Base-by-base conservation (phyloP, 2,888 invertebrate genomes). In the Acanthosepion esculentum region DNA sequence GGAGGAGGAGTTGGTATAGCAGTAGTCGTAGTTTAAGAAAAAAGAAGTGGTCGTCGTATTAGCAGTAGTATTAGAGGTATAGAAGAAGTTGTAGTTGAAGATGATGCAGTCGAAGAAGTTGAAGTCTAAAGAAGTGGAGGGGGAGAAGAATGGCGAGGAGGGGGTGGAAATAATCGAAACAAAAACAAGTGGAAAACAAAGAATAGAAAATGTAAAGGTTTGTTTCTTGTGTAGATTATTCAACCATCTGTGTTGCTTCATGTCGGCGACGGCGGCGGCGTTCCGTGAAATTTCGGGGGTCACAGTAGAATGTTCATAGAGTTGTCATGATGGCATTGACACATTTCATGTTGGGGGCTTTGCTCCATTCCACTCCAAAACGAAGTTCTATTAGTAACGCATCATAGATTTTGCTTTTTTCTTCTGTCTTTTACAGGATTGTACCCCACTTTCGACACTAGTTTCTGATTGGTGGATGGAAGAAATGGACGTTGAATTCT, bases 261-360 rank as follows among this genome's bases (percentile, higher is more conserved):
- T n/a, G 33, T 0, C 5, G 33, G 0, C n/a, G 33, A 4, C 15
- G n/a, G 41, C 41, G 41, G 41, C 41, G 3, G 41, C 33, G n/a
- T n/a, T n/a, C n/a, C 78, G n/a, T 15, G 78, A 78, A 78, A 78
- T 78, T 78, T 78, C 33, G 78, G n/a, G 78, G 78, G n/a, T 78
- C n/a, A 78, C 78, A 78, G 78, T n/a, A n/a, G 78, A 78, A n/a
- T n/a, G n/a, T 78, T 78, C 78, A 78, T 78, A 78, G 78, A 78
- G 78, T 78, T 78, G 78, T 78, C n/a, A 78, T 78, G 78, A 78
- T n/a, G 78, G 33, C 78, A 78, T n/a, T 78, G 78, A 33, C 78
- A 78, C 78, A 78, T 78, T 78, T 78, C 78, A 33, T 78, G 78
- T 78, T n/a, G 78, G n/a, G 78, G 3, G n/a, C 33, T 78, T 78